Base-by-base conservation (phyloP, 2,113 vertebrate species). In the Podarcis muralis region DNA sequence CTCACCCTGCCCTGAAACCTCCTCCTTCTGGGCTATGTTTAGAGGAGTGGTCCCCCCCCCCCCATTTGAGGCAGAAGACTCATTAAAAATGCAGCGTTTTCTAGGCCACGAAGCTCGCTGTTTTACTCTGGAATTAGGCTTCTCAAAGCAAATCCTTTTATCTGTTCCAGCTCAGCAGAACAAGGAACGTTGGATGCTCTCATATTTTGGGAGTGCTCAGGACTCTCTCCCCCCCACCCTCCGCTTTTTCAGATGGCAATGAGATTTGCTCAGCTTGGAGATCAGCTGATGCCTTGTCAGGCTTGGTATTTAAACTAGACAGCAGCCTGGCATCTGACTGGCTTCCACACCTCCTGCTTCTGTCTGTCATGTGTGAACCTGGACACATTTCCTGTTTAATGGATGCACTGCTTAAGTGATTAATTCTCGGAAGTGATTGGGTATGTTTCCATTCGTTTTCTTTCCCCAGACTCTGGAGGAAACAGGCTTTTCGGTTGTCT, bases 1-100 rank as follows among this genome's bases (percentile, higher is more conserved):
- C 18, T 5, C 18, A 15, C 59, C 59, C 16, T 62, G 59, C 59
- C 59, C 48, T 86, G 84, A 83, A 89, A 22, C 68, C 91, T 87
- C 90, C 82, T 62, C 88, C 90, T 92, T 90, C 91, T 89, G 90
- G 86, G 86, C 87, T 88, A 87, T 85, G 91, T 92, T 91, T 90
- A 83, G 92, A 94, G 91, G 89, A 90, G 83, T 59, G 48, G 66
- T 85, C 2, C 11, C 48, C 48, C 11, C 48, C 9, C 48, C 11
- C 11, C 84, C 83, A 88, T 81, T 74, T 89, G 88, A 92, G 43
- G 74, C 72, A 25, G n/a, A 57, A 74, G 18, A 77, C 6, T 30
- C 88, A 84, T 78, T 89, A 87, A 88, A 74, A 53, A 92, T 92
- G 2, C 83, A 81, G 85, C 76, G 1, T 91, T 53, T 90, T 62